A percentile compares a stretch with the other conserved stretches of the same genome.
Evolutionary conservation across 1,140 invertebrate genomes (phyloP).

Genomic region (Heterodera carotae): DNA sequence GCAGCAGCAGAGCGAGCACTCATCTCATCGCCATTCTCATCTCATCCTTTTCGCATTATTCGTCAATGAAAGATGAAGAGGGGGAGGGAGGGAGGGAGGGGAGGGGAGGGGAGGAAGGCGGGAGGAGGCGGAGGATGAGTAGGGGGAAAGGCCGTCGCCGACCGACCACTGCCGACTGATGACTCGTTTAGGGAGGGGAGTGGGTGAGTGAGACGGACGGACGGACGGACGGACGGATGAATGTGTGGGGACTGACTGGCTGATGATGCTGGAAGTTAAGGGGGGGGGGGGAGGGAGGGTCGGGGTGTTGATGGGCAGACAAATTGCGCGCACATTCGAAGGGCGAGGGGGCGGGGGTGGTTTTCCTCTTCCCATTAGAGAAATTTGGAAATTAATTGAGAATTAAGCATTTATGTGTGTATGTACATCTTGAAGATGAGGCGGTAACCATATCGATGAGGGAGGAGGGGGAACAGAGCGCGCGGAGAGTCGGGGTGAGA

Average conservation of each 20-base stretch:
- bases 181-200: conserved; percentile 8
- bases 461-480: no score
- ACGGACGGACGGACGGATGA: neutral
- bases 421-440: no score
- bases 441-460: no score
- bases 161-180: neutral
- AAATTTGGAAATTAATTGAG: no score
- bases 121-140: neutral
- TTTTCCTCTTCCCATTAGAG: no score
- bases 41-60: neutral
- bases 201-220: neutral
- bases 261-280: neutral
- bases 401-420: no score
- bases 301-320: neutral
- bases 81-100: neutral
- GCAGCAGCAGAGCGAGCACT: neutral
- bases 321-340: conserved; percentile 15
- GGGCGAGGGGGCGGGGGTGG: no score
- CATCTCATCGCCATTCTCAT: conserved; percentile 8
- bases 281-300: neutral
- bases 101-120: neutral
- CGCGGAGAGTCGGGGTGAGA: no score
- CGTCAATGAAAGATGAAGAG: conserved; percentile 18
- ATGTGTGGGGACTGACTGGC: neutral
- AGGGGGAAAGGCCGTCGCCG: neutral